Evolutionary conservation across 2,888 invertebrate genomes (phyloP).

Genomic region (Thecophora atra): DNA sequence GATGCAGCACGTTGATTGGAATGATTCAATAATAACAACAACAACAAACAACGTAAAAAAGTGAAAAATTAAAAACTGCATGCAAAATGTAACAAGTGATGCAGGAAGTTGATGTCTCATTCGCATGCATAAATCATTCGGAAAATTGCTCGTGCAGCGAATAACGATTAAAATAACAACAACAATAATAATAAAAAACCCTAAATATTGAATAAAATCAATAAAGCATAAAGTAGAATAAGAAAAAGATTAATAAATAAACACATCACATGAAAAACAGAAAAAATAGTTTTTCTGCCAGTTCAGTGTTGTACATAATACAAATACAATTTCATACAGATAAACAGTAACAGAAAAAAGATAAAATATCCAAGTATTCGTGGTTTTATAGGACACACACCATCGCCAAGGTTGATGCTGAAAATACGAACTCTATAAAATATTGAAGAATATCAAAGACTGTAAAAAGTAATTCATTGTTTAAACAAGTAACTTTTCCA

Average conservation of each 20-base stretch:
- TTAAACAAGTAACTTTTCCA: constrained; percentile 15
- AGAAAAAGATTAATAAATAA: neutral
- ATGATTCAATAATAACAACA: constrained; percentile 9
- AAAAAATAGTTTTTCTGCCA: neutral
- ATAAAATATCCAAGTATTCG: neutral
- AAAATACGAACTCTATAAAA: constrained; percentile 19
- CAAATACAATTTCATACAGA: constrained; percentile 8
- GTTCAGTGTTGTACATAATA: neutral
- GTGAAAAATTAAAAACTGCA: constrained; percentile 11
- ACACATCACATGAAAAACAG: neutral
- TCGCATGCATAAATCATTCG: constrained; percentile 63
- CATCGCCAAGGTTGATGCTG: neutral
- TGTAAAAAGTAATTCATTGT: constrained; percentile 29
- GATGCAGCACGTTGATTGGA: constrained; percentile 11
- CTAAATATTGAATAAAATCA: constrained; percentile 35
- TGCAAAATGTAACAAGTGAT: constrained; percentile 42
- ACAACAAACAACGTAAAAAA: constrained; percentile 15
- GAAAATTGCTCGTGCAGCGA: constrained; percentile 52
- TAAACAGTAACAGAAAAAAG: neutral
- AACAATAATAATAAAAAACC: constrained; percentile 11
- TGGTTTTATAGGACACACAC: neutral
- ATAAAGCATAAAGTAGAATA: too few relatives aligned
- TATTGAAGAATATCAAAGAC: constrained; percentile 30
- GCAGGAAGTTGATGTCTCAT: constrained; percentile 63
- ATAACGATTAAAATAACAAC: constrained; percentile 36